Base-by-base conservation (phyloP, 2,888 invertebrate species). In the Gnatocerus cornutus region DNA sequence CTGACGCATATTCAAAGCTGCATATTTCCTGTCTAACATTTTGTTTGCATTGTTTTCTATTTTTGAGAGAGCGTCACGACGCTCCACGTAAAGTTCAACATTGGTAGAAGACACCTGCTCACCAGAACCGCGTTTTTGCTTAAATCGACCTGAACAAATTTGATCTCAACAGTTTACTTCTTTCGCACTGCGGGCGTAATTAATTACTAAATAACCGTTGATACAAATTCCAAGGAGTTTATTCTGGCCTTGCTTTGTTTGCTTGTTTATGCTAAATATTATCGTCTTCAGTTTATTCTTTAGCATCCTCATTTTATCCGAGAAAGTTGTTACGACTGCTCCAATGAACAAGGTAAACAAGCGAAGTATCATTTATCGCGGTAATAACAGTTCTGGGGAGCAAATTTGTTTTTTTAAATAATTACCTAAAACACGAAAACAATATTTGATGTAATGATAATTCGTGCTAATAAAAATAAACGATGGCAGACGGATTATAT, bases 41-140 rank as follows among this genome's bases (percentile, higher is more conserved):
- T 30, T 30, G 30, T 33, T 37, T 14, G 45, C 27, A 53, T 64
- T 64, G 43, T 64, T 64, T 41, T 56, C 65, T 58, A 65, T 65
- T 65, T 56, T 65, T 65, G 50, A 33, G 30, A 33, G 50, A 21
- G 13, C 43, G 43, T 58, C 45, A 29, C 45, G 58, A 58, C 43
- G 43, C 27, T 21, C 29, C 43, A 10, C 39, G 41, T 33, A 30
- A 45, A 43, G 45, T 59, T 46, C 59, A 59, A 46, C 46, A 9
- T 21, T 50, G 48, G 48, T 39, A 61, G 48, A 61, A 61, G 39
- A 59, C 61, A 61, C 61, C 61, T 61, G 61, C 30, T 6, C 8
- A 45, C 59, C 59, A 58, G 41, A 58, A 46, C 16, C 13, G 8
- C 21, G n/a, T 9, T 46, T 50, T 53, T 41, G 41, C n/a, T 53